Evolutionary conservation across 37 sponge, comb jelly and placozoan genomes (phyloP), one percentile per base, ranked within the genome.

Genomic region (Beroe ovata): DNA sequence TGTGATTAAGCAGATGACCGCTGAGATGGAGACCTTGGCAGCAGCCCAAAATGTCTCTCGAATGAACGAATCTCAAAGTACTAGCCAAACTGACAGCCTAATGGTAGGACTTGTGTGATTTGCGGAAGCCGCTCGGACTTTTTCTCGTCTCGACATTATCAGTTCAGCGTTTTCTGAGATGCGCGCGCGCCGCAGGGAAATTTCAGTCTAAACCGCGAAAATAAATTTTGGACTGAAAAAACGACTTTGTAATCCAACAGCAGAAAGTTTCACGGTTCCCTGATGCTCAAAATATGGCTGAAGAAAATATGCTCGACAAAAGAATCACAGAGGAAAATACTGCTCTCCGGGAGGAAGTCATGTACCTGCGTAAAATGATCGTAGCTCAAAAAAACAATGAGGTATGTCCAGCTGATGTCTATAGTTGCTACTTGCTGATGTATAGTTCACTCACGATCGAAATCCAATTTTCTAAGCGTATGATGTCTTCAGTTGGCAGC

Each of bases 1-100:
- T 19, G 84, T 77, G 2, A 77, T 77, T 40, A 77, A 77, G 28
- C 84, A 77, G 47, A 77, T 77, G 84, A 36, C 84, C 16, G 23
- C 54, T 14, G 84, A 77, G 35, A 77, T 77, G 25, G 84, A 77
- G 23, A 77, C 11, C 35, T 34, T 66, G 18, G 69, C 69, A 19
- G 69, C 69, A 33, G n/a, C n/a, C n/a, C 69, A 66, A 16, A 66
- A 66, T 18, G 30, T 14, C 2, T 29, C 69, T 14, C 69, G 34
- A 32, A 1, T 34, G 36, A 30, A 32, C 35, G 16, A 26, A 34
- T 66, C 54, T 47, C 54, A 11, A n/a, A n/a, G n/a, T 47, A 47
- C 11, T 16, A 47, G 54, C 11, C 11, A 47, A 47, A 11, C 11
- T 33, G 69, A 34, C 69, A 66, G 69, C 34, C 69, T 34, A 66